Evolutionary conservation across 2,113 vertebrate species (phyloP).

Genomic region (Odontesthes bonariensis): DNA sequence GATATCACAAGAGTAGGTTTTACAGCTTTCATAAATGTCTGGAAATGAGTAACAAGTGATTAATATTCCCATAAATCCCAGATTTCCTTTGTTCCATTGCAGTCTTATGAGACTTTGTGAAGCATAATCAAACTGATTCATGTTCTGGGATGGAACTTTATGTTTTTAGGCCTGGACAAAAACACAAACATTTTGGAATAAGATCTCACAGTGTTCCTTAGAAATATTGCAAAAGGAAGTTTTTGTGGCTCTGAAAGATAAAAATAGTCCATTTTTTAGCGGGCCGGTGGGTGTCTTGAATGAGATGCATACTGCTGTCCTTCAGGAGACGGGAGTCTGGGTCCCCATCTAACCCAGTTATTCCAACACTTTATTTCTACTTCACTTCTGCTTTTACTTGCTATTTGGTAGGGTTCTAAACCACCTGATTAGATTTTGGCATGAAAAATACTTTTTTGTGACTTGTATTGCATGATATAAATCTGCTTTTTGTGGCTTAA

Average conservation of each 20-base stretch:
- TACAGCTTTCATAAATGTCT: constrained; percentile 19
- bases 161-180: not conserved
- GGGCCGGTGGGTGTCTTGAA: not conserved
- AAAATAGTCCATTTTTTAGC: not conserved
- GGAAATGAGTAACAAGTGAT: not conserved
- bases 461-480: too few species aligned
- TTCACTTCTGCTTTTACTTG: too few species aligned
- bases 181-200: not conserved
- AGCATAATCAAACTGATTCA: not conserved
- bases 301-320: not conserved
- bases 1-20: constrained; percentile 15
- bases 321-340: too few species aligned
- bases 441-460: too few species aligned
- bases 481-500: too few species aligned
- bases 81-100: not conserved
- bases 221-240: too few species aligned
- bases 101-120: not conserved
- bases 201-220: not conserved
- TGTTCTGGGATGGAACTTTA: too few species aligned
- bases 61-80: constrained; percentile 9
- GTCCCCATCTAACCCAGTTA: too few species aligned
- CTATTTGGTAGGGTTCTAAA: too few species aligned
- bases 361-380: too few species aligned
- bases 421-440: too few species aligned
- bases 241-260: not conserved